Base-by-base conservation (phyloP, 2,888 invertebrate species). In the Pegoplata infirma region DNA sequence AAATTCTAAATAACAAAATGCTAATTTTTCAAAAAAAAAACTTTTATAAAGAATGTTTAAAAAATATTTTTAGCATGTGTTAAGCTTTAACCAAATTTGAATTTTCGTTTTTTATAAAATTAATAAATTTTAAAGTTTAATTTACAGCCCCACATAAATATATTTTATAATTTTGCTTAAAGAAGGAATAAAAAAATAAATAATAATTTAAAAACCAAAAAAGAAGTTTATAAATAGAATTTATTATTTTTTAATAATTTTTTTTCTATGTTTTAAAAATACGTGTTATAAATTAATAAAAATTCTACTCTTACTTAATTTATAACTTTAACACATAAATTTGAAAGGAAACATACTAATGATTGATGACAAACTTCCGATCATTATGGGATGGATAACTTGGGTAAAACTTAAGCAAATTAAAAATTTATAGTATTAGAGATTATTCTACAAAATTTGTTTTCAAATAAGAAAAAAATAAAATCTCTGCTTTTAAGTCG, bases 61-160 rank as follows among this genome's bases (percentile, higher is more conserved):
- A n/a, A n/a, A n/a, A 28, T 28, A 51, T 6, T 55, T 53, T 19
- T 12, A 25, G 32, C 21, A 32, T 46, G 51, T 53, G 44, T 23
- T 63, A 17, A 72, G n/a, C 25, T n/a, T 25, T 32, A 8, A 28
- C 46, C 53, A 55, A 74, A 74, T 74, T 44, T 12, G 46, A 46
- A 67, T 67, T 67, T 74, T 32, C 67, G 32, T 67, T 61, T 16
- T 63, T 23, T 49, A 3, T 0, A 55, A 55, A 49, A 2, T 12
- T 10, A 51, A 25, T 47, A 17, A 8, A 46, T 17, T 47, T 47
- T n/a, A n/a, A n/a, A 23, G 44, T 3, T 21, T 63, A 46, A 21
- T 55, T 32, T 36, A 23, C 46, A 46, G 21, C 63, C 32, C 63
- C 63, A 63, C 63, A 28, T 10, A 47, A 61, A 61, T 14, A 25